Conservation (phyloP, 1,140 invertebrate genomes). For the Drosophila tropicalis region DNA sequence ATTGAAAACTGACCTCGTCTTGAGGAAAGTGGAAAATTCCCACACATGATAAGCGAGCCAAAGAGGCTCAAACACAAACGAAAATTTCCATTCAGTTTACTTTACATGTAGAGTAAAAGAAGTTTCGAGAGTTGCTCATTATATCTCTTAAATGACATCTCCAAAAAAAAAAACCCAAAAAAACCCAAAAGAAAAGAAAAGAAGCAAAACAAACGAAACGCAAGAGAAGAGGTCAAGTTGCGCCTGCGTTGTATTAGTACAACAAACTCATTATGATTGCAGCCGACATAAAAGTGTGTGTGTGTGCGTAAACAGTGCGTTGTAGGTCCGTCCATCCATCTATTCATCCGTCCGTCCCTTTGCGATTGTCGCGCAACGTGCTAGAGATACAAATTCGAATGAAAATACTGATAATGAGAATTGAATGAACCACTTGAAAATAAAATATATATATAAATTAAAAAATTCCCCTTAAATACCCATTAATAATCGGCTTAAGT, state of each 20-base stretch:
- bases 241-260: constrained; percentile 8
- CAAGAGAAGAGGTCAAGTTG: constrained; percentile 4
- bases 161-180: too few relatives aligned
- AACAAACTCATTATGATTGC: constrained; percentile 46
- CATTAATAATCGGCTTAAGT: too few relatives aligned
- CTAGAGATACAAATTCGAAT: background rate
- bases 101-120: constrained; percentile 1
- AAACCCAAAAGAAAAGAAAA: too few relatives aligned
- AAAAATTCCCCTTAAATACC: background rate
- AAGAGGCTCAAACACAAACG: constrained; percentile 31
- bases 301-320: background rate
- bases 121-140: constrained; percentile 5
- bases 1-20: constrained; percentile 23
- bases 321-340: background rate
- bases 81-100: constrained; percentile 46
- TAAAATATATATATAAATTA: background rate
- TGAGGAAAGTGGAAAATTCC: constrained; percentile 63
- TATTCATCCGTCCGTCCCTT: too few relatives aligned
- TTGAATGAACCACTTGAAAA: background rate
- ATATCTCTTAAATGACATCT: background rate
- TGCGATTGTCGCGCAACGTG: background rate
- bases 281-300: too few relatives aligned
- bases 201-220: background rate
- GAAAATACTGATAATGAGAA: background rate
- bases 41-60: constrained; percentile 44